phyloP scores from a whole-genome alignment of 2,888 invertebrate species.

The Diplazon laetatorius region DNA sequence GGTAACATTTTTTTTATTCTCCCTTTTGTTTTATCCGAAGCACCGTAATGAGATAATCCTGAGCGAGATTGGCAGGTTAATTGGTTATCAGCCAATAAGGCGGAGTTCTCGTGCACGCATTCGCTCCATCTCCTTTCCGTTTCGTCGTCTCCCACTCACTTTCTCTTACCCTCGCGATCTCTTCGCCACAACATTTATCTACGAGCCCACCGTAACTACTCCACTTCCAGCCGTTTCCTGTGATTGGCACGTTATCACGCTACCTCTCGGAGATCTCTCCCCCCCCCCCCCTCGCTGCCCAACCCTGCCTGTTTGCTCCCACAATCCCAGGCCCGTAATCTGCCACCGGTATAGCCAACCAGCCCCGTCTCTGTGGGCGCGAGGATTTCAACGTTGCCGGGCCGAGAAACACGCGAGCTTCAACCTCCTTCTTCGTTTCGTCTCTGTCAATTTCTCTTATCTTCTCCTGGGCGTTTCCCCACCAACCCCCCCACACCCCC shows the following conservation, averaged over 20 bases:
- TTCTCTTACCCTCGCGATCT: constrained; percentile 30
- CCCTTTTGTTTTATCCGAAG: too few species aligned
- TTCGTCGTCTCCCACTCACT: constrained; percentile 3
- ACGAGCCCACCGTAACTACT: constrained; percentile 46
- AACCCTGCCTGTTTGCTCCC: not conserved
- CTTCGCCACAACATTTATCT: constrained; percentile 58
- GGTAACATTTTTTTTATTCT: not conserved
- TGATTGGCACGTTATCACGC: constrained; percentile 68
- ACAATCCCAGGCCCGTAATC: constrained; percentile 54
- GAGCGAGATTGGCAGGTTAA: constrained; percentile 72
- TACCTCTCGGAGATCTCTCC: constrained; percentile 53
- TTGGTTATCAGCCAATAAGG: constrained; percentile 69
- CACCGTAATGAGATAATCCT: constrained; percentile 69
- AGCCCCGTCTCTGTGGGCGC: constrained; percentile 29
- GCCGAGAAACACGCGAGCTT: constrained; percentile 43
- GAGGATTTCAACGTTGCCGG: constrained; percentile 46
- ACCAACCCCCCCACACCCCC: too few species aligned
- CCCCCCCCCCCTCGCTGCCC: constrained; percentile 13
- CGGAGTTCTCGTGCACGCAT: constrained; percentile 51
- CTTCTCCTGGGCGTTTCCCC: constrained; percentile 52
- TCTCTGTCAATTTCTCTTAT: constrained; percentile 67
- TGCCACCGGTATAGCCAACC: constrained; percentile 43
- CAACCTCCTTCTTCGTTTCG: constrained; percentile 61
- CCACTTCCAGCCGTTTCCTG: constrained; percentile 60
- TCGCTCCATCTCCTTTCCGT: constrained; percentile 26